Evolutionary conservation across 2,113 vertebrate species (phyloP).

Genomic region (Camelus bactrianus): DNA sequence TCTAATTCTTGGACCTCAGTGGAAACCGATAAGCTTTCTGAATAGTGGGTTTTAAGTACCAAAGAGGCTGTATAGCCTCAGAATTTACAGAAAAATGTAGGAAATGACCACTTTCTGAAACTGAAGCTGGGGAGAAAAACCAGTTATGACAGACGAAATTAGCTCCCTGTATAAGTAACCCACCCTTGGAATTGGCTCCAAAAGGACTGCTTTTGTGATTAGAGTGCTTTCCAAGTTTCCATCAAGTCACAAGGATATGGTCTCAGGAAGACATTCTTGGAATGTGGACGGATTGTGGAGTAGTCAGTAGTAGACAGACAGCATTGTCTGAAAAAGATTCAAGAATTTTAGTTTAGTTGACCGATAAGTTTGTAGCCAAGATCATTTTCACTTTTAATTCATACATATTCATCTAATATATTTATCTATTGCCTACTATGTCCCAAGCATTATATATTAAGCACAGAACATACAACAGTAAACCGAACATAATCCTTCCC

Average conservation of each 20-base stretch:
- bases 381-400: constrained; percentile 6
- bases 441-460: not conserved
- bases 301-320: not conserved
- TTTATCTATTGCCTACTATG: not conserved
- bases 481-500: not conserved
- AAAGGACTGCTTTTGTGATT: not conserved
- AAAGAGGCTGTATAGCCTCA: not conserved
- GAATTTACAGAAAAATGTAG: constrained; percentile 41
- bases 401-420: not conserved
- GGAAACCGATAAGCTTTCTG: constrained; percentile 32
- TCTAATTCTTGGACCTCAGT: not conserved
- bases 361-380: constrained; percentile 4
- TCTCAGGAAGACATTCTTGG: not conserved
- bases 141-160: constrained; percentile 33
- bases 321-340: not conserved
- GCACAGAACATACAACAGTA: not conserved
- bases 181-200: not conserved
- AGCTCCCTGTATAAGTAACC: constrained; percentile 9
- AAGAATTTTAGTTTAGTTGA: constrained; percentile 16
- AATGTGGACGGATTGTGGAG: not conserved
- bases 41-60: not conserved
- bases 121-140: constrained; percentile 1
- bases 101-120: constrained; percentile 9
- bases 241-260: not conserved
- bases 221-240: not conserved